phyloP scores from a whole-genome alignment of 2,888 invertebrate species.

The Lagria hirta region DNA sequence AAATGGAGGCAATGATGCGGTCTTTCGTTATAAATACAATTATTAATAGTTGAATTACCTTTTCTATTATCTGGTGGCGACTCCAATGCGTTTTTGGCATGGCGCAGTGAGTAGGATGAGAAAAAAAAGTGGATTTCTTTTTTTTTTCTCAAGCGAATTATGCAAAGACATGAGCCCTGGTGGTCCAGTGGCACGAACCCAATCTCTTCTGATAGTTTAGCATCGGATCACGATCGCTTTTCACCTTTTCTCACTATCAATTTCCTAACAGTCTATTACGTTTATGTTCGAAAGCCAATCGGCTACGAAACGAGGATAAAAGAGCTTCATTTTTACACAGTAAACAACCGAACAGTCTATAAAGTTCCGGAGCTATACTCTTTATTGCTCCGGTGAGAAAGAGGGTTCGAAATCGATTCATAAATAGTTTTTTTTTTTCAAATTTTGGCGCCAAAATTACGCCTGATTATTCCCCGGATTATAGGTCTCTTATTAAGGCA shows the following conservation, averaged over 20 bases:
- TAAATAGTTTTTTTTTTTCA: too few species aligned
- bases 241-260: constrained; percentile 50
- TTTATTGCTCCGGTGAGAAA: too few species aligned
- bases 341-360: too few species aligned
- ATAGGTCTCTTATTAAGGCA: constrained; percentile 55
- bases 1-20: constrained; percentile 48
- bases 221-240: constrained; percentile 46
- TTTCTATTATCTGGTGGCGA: constrained; percentile 29
- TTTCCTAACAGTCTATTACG: constrained; percentile 48
- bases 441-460: too few species aligned
- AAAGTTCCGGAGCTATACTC: too few species aligned
- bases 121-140: too few species aligned
- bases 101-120: too few species aligned
- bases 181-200: constrained; percentile 42
- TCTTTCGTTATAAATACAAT: constrained; percentile 46
- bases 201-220: constrained; percentile 47
- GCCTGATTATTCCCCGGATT: constrained; percentile 54
- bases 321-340: constrained; percentile 48
- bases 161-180: constrained; percentile 21
- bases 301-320: constrained; percentile 46
- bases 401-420: too few species aligned
- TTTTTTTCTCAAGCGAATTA: too few species aligned
- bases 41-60: constrained; percentile 49
- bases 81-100: constrained; percentile 21
- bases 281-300: constrained; percentile 46